Percentiles rank a stretch among this genome's conserved stretches.
Conservation (phyloP, 2,797 vertebrate genomes). For the Alcedo atthis region DNA sequence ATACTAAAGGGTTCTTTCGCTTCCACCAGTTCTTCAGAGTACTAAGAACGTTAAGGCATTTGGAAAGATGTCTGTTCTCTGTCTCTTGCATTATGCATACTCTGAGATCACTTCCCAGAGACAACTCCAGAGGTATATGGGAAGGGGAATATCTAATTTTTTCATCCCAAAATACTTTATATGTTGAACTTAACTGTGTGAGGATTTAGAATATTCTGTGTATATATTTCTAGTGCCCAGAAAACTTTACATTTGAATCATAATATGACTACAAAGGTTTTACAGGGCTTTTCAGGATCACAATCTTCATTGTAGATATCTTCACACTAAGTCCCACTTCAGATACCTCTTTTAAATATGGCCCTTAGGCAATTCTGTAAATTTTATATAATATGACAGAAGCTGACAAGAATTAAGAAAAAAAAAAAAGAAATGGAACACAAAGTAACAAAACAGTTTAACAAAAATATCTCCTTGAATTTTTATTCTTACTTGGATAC, state of each 20-base stretch:
- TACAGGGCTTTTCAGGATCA: background rate
- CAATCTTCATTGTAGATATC: background rate
- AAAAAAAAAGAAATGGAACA: background rate
- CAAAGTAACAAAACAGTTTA: background rate
- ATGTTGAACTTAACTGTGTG: background rate
- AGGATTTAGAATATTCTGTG: background rate
- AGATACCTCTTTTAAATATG: background rate
- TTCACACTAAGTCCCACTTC: background rate
- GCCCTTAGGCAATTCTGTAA: conserved; percentile 4
- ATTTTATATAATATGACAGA: background rate
- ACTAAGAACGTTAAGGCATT: background rate
- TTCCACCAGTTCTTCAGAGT: background rate
- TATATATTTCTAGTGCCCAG: background rate
- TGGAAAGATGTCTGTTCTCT: background rate
- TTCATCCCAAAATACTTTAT: background rate
- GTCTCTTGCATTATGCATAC: background rate
- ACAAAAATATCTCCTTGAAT: background rate
- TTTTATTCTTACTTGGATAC: background rate
- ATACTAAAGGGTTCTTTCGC: background rate
- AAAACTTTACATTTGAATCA: background rate
- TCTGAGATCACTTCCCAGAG: background rate
- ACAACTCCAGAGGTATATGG: background rate
- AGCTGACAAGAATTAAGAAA: background rate
- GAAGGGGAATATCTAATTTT: background rate
- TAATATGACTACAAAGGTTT: background rate